Evolutionary conservation across 2,113 vertebrate species (phyloP).

Genomic region (Lycaon pictus): DNA sequence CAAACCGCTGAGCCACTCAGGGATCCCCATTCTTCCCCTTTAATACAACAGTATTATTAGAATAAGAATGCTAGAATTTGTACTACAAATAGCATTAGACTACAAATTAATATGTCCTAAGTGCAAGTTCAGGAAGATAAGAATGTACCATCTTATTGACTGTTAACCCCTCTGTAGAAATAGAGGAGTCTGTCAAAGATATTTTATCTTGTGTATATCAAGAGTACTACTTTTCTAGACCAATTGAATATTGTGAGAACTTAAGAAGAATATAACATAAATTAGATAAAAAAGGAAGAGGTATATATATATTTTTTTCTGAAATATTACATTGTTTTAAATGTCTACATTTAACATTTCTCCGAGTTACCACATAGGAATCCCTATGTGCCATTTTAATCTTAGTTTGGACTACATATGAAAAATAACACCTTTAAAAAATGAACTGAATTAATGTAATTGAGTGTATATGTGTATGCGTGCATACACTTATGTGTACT

Average conservation of each 20-base stretch:
- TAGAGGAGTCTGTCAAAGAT: not conserved
- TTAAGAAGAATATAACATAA: not conserved
- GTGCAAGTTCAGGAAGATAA: not conserved
- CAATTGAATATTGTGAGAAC: not conserved
- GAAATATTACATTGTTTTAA: slow-evolving; percentile 36
- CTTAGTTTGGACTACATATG: not conserved
- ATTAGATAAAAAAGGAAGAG: not conserved
- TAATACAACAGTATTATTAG: not conserved
- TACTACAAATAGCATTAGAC: not conserved
- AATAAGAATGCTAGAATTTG: not conserved
- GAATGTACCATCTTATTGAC: not conserved
- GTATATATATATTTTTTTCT: not conserved
- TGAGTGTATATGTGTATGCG: not conserved
- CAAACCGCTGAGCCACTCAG: no score
- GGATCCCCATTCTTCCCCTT: not conserved
- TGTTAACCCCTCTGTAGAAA: not conserved
- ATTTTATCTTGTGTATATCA: not conserved
- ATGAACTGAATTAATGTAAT: not conserved
- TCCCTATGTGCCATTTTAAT: not conserved
- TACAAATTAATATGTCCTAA: not conserved
- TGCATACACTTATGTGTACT: not conserved
- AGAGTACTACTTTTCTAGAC: not conserved
- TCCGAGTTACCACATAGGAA: not conserved
- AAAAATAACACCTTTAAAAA: not conserved
- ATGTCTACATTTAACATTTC: not conserved